Conservation (phyloP, 2,797 vertebrate genomes). For the Poeciliopsis gracilis region DNA sequence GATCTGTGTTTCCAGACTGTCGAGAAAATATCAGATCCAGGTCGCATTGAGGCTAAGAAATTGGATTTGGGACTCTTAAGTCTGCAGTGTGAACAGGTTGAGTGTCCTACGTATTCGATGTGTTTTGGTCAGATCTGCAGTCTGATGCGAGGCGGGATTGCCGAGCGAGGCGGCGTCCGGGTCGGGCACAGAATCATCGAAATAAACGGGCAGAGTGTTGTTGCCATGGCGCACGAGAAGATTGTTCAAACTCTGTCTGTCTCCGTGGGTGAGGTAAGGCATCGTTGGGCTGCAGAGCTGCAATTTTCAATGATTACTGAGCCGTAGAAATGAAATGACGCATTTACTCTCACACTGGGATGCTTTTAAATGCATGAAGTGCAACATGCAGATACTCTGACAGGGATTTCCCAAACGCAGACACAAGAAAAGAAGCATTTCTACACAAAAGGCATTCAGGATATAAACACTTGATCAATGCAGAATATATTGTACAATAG, state of each 20-base stretch:
- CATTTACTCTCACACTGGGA: slow-evolving; percentile 10
- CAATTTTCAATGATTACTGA: slow-evolving; percentile 48
- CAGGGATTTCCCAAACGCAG: not conserved
- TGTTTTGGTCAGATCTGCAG: slow-evolving; percentile 90
- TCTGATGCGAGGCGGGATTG: slow-evolving; percentile 97
- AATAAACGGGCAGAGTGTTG: slow-evolving; percentile 98
- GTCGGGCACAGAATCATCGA: slow-evolving; percentile 98
- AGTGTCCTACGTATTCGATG: not conserved
- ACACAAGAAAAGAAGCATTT: not conserved
- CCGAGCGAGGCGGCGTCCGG: slow-evolving; percentile 94
- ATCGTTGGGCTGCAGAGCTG: slow-evolving; percentile 37
- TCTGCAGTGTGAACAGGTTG: not conserved
- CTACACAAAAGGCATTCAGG: not conserved
- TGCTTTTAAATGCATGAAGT: not conserved
- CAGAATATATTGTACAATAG: not conserved
- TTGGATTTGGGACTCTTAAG: no score
- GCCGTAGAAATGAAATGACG: slow-evolving; percentile 21
- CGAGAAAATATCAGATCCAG: no score
- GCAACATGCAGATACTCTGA: not conserved
- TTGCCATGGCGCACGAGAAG: slow-evolving; percentile 98
- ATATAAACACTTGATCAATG: not conserved
- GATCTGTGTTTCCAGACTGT: no score
- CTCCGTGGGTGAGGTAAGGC: slow-evolving; percentile 95
- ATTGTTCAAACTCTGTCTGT: slow-evolving; percentile 96
- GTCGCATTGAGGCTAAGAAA: no score